A percentile compares a stretch with the other conserved stretches of the same genome.
Evolutionary conservation across 2,888 invertebrate genomes (phyloP).

Genomic region (Maniola hyperantus): DNA sequence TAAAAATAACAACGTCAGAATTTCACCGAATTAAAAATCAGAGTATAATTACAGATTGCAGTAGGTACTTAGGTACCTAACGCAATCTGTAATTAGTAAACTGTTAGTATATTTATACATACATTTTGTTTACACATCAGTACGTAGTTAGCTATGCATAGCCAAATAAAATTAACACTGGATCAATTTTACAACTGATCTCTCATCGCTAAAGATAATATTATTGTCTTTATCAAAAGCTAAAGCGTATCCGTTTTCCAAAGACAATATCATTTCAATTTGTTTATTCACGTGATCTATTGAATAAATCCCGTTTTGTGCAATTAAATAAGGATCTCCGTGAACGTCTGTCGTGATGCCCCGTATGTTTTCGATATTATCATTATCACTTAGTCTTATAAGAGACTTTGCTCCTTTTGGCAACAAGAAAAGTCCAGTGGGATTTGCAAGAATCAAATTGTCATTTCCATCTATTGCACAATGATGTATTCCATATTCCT

Average conservation of each 20-base stretch:
- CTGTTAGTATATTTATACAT: too few species aligned
- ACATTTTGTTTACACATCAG: too few species aligned
- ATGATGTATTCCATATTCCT: constrained; percentile 55
- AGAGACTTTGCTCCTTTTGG: constrained; percentile 46
- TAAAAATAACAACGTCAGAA: too few species aligned
- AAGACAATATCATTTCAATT: constrained; percentile 45
- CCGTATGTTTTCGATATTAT: constrained; percentile 50
- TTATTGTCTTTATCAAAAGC: constrained; percentile 62
- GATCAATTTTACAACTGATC: constrained; percentile 53
- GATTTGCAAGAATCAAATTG: constrained; percentile 55
- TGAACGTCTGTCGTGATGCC: constrained; percentile 53
- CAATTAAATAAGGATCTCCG: constrained; percentile 55
- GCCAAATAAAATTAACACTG: constrained; percentile 1
- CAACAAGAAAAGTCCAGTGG: constrained; percentile 52
- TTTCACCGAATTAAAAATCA: too few species aligned
- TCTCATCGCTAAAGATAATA: constrained; percentile 59
- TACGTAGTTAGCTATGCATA: too few species aligned
- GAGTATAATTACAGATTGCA: too few species aligned
- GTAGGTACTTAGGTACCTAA: too few species aligned
- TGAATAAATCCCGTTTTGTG: constrained; percentile 58
- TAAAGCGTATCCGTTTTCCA: constrained; percentile 58
- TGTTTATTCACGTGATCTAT: constrained; percentile 49
- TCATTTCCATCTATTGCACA: constrained; percentile 52
- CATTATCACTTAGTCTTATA: constrained; percentile 45
- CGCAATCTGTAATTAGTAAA: too few species aligned